Evolutionary conservation across 2,797 vertebrate species (phyloP), one percentile per base, ranked within the genome.

Genomic region (Triplophysa bombifrons): DNA sequence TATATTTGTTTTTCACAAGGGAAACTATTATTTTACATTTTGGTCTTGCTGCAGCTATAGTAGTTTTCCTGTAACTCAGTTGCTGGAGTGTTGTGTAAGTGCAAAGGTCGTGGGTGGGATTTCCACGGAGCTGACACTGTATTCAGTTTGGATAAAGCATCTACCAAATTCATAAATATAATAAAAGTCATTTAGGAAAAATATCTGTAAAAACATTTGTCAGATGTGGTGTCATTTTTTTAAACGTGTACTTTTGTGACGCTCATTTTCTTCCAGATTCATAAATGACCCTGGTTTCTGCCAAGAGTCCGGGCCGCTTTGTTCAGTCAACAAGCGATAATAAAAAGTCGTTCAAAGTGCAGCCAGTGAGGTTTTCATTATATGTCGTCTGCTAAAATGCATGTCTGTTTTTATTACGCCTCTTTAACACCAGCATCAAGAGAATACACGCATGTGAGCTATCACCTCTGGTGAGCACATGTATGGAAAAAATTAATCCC

Each of bases 381-480:
- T 76, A 79, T 82, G 82, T 82, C 13, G 74, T 82, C 76, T 78
- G 76, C 69, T 75, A 72, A 81, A 75, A 84, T 30, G 65, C 30
- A 11, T 66, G 76, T 80, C 60, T 51, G 63, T 64, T 87, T 89
- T 86, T 85, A 84, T 73, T 72, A 78, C 58, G 30, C 34, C 63
- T 48, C 68, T 86, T 83, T 85, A 84, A 87, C 77, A 84, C 86
- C 83, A 75, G 78, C 64, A 13, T 76, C 67, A 82, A 85, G 76
- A 73, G 66, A 64, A 71, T 19, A 63, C 56, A 71, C 60, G 44
- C 55, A 5, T 66, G 30, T 10, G 38, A 77, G 82, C 58, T 74
- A 44, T 80, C 22, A 68, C 60, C 30, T 75, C 56, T 83, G 83
- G 80, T 64, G 53, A 79, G 64, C 78, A 74, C 74, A 81, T 82